A percentile compares a stretch with the other conserved stretches of the same genome.
Conservation (phyloP, 2,888 invertebrate genomes). For the Drosophila leonis region DNA sequence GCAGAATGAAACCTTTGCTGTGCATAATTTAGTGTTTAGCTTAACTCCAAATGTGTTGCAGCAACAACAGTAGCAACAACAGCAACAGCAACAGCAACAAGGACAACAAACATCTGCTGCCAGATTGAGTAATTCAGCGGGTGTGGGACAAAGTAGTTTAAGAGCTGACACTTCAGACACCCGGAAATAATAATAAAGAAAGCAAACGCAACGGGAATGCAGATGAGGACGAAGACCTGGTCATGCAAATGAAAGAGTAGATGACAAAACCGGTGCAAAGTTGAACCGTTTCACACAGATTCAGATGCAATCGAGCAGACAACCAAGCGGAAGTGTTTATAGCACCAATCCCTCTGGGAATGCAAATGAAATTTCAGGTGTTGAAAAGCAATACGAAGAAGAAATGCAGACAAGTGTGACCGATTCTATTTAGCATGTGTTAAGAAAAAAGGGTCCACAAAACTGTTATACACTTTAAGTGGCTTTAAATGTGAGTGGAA, state of each 20-base stretch:
- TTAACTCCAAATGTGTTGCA: slow-evolving; percentile 23
- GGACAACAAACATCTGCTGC: slow-evolving; percentile 20
- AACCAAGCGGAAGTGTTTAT: not conserved
- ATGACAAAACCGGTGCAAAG: not conserved
- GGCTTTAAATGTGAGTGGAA: not conserved
- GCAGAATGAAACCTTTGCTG: slow-evolving; percentile 31
- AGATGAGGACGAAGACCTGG: not conserved
- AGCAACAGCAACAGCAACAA: not conserved
- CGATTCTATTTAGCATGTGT: not conserved
- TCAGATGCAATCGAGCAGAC: slow-evolving; percentile 3
- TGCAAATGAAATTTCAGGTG: not conserved
- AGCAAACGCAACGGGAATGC: slow-evolving; percentile 2
- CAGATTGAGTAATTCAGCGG: slow-evolving; percentile 14
- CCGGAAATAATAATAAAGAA: slow-evolving; percentile 29
- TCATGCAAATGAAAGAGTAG: slow-evolving; percentile 2
- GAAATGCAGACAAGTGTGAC: not conserved
- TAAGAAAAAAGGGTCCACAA: not conserved
- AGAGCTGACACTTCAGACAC: slow-evolving; percentile 11
- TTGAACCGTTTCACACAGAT: not conserved
- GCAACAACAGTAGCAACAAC: slow-evolving; percentile 1
- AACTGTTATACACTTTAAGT: not conserved
- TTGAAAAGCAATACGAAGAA: not conserved
- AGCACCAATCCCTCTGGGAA: not conserved
- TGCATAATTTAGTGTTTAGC: slow-evolving; percentile 63
- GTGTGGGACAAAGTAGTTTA: not conserved